These are phyloP conservation scores for Ramazzottius varieornatus DNA, from an alignment of 2,888 invertebrate species.

Conservation along the genomic window DNA sequence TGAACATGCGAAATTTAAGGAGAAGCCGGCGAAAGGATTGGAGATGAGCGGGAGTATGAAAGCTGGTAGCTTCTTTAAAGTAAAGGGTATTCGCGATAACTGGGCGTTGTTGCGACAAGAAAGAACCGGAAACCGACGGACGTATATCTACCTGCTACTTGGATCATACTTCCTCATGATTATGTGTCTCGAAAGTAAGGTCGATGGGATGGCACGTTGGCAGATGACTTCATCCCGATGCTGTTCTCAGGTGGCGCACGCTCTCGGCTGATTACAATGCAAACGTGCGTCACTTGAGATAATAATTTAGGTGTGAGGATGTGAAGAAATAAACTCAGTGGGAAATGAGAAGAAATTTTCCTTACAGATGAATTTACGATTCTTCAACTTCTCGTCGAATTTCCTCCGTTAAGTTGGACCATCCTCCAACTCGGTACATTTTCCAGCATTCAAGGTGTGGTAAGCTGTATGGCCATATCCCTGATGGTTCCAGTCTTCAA, in stretches of 20 bases:
- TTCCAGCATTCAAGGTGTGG: not conserved
- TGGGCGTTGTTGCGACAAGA: not conserved
- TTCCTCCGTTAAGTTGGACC: not conserved
- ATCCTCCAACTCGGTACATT: not conserved
- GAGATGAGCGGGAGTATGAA: not conserved
- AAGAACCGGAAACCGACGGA: not conserved
- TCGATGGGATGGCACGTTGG: too few relatives aligned
- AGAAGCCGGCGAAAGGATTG: too few relatives aligned
- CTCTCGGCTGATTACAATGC: too few relatives aligned
- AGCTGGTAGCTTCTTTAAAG: not conserved
- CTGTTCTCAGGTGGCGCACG: too few relatives aligned
- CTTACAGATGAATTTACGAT: not conserved
- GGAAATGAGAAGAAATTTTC: too few relatives aligned
- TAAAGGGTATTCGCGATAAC: not conserved
- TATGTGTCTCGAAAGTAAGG: constrained; percentile 1
- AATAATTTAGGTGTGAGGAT: too few relatives aligned
- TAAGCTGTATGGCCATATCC: not conserved
- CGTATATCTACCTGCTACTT: not conserved
- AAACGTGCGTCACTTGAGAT: too few relatives aligned
- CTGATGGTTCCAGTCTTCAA: not conserved
- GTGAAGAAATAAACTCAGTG: too few relatives aligned
- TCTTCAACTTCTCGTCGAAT: not conserved
- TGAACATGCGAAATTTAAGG: not conserved
- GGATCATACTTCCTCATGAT: not conserved
- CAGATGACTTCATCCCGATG: too few relatives aligned